Conservation (phyloP, 2,797 vertebrate genomes). For the Rhynchonycteris naso region DNA sequence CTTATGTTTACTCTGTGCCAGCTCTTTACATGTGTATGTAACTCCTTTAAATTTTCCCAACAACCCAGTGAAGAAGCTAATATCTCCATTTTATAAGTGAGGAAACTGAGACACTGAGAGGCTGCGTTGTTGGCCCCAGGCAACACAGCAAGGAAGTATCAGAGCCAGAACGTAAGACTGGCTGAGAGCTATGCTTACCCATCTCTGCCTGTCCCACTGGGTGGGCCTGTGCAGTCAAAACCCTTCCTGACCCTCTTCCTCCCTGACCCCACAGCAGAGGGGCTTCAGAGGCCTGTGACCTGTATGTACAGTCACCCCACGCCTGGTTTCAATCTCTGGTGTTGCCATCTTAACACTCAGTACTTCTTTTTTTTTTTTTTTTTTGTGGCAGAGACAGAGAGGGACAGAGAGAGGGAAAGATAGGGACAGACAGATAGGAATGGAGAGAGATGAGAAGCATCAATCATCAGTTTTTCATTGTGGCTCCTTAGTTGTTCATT, state of each 20-base stretch:
- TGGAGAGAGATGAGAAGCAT: too few relatives aligned
- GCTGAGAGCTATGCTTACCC: neutral
- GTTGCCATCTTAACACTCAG: too few relatives aligned
- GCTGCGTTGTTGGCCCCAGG: neutral
- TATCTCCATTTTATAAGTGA: neutral
- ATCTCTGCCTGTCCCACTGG: fast-evolving
- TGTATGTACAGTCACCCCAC: fast-evolving
- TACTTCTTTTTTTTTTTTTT: too few relatives aligned
- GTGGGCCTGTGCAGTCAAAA: neutral
- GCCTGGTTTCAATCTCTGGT: too few relatives aligned
- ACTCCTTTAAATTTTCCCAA: neutral
- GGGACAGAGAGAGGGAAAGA: too few relatives aligned
- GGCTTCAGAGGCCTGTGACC: fast-evolving
- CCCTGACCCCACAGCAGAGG: neutral
- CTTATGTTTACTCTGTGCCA: neutral
- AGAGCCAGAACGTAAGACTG: neutral
- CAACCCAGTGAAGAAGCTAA: neutral
- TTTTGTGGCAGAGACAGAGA: too few relatives aligned
- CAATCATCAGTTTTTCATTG: too few relatives aligned
- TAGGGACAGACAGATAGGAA: too few relatives aligned
- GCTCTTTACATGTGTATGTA: neutral
- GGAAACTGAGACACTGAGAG: neutral
- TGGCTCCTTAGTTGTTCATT: too few relatives aligned
- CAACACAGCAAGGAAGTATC: neutral
- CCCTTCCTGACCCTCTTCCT: neutral